Evolutionary conservation across 2,113 vertebrate genomes (phyloP).

Genomic region (Neolamprologus toae): DNA sequence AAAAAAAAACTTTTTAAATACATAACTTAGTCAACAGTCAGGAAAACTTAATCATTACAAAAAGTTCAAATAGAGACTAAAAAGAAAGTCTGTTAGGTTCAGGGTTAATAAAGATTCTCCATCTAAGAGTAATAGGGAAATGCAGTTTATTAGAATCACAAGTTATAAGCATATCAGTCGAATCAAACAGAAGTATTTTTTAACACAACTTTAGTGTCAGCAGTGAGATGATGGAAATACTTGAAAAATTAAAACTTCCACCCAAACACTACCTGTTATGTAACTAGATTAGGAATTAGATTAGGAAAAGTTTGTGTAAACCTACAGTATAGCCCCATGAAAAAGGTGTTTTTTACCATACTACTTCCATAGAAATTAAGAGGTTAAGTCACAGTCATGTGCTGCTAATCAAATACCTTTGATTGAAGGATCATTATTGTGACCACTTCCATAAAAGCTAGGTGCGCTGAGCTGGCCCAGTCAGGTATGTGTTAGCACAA

Average conservation of each 20-base stretch:
- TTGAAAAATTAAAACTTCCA: not conserved
- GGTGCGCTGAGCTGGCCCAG: rapidly evolving
- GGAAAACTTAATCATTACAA: rapidly evolving
- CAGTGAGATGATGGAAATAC: not conserved
- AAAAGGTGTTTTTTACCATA: not conserved
- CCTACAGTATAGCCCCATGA: not conserved
- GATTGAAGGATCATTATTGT: not conserved
- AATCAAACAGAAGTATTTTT: not conserved
- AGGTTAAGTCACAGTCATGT: not conserved
- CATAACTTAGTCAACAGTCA: not conserved
- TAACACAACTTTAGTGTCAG: not conserved
- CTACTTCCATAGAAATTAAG: not conserved
- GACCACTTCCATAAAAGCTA: not conserved
- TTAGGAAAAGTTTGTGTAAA: not conserved
- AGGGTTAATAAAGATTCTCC: not conserved
- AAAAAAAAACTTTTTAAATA: not conserved
- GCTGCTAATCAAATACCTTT: not conserved
- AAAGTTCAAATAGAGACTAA: not conserved
- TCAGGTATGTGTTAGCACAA: not conserved
- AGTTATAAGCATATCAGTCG: not conserved
- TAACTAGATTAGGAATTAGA: not conserved
- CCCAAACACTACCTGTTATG: not conserved
- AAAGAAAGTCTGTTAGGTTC: not conserved
- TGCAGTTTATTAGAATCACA: not conserved
- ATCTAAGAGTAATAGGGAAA: not conserved